Evolutionary conservation across 1,140 invertebrate species (phyloP).

Genomic region (Berghia stephanieae): DNA sequence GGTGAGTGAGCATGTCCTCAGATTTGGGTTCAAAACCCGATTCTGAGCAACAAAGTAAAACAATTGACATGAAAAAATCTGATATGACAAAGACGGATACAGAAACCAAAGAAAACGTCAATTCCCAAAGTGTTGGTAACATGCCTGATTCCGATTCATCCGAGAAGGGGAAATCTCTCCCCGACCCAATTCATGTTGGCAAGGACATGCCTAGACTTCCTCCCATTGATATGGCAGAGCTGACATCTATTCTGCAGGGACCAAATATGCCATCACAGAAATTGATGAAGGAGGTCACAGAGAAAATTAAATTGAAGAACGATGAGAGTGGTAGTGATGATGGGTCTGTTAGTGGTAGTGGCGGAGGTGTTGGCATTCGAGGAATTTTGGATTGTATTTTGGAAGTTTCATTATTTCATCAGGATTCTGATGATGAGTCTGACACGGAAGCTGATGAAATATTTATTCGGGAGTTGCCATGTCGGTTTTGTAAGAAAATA

Average conservation of each 20-base stretch:
- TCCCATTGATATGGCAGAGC: conserved; percentile 15
- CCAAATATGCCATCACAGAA: conserved; percentile 27
- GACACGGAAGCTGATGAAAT: neutral
- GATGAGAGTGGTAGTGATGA: conserved; percentile 5
- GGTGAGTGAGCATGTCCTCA: no score
- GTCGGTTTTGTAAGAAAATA: conserved; percentile 19
- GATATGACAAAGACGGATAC: no score
- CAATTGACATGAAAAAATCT: no score
- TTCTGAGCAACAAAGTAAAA: no score
- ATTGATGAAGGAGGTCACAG: conserved; percentile 24
- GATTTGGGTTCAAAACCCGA: no score
- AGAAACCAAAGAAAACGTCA: no score
- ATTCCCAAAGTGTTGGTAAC: no score
- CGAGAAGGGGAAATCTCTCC: no score
- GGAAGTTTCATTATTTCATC: conserved; percentile 13
- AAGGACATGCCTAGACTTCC: conserved; percentile 15
- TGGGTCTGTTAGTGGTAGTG: neutral
- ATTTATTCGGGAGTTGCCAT: conserved; percentile 11
- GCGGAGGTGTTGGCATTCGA: conserved; percentile 9
- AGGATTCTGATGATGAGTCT: conserved; percentile 25
- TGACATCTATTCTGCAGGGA: conserved; percentile 10
- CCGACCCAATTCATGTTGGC: no score
- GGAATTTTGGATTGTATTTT: conserved; percentile 24
- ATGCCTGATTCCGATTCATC: no score
- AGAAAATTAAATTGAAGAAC: conserved; percentile 12